Conservation (phyloP, 1,140 invertebrate genomes). For the Drosophila subpulchrella region DNA sequence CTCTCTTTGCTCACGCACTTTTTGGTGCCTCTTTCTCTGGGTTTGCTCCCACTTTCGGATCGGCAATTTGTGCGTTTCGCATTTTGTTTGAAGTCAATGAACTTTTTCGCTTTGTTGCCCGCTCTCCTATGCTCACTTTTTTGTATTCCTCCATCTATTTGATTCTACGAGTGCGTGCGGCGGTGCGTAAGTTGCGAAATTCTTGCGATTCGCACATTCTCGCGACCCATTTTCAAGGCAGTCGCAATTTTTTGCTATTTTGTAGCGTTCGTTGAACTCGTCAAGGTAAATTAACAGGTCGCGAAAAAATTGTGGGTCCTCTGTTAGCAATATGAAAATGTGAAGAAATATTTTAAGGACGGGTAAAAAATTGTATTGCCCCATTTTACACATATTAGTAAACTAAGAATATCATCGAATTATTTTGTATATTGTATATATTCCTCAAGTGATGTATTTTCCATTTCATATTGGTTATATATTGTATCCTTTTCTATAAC, state of each 20-base stretch:
- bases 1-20: slow-evolving; percentile 48
- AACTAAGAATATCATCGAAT: too few species aligned
- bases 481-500: neutral
- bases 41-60: neutral
- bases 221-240: slow-evolving; percentile 53
- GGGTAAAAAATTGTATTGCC: too few species aligned
- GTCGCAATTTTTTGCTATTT: slow-evolving; percentile 26
- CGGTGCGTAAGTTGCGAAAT: slow-evolving; percentile 60
- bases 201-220: slow-evolving; percentile 39
- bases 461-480: too few species aligned
- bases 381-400: too few species aligned
- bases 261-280: slow-evolving; percentile 60
- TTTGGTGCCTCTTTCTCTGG: slow-evolving; percentile 12
- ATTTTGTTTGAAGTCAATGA: slow-evolving; percentile 76
- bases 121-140: slow-evolving; percentile 16
- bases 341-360: neutral
- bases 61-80: slow-evolving; percentile 34
- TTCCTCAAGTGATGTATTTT: too few species aligned
- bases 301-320: neutral
- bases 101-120: slow-evolving; percentile 63
- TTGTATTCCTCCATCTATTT: neutral
- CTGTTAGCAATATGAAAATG: neutral
- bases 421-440: too few species aligned
- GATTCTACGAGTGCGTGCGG: slow-evolving; percentile 50
- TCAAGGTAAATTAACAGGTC: slow-evolving; percentile 15